Percentiles rank a stretch among this genome's conserved stretches.
These are phyloP conservation scores for Lutraria lutraria DNA, from an alignment of 2,888 invertebrate species.

Conservation along the genomic window DNA sequence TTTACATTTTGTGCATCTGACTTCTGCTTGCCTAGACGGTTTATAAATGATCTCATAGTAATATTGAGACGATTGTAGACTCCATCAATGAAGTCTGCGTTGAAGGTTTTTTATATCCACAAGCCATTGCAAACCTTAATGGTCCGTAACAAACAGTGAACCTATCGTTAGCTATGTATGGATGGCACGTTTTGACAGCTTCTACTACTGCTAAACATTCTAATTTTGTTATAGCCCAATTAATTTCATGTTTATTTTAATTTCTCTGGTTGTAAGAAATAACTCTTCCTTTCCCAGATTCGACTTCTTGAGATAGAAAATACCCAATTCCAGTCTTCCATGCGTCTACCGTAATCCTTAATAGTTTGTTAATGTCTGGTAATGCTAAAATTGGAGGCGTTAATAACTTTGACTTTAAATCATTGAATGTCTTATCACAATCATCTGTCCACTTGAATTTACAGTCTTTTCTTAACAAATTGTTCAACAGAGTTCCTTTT, in stretches of 20 bases:
- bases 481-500: slow-evolving; percentile 63
- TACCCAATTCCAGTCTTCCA: slow-evolving; percentile 57
- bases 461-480: slow-evolving; percentile 57
- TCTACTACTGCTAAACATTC: background rate
- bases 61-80: slow-evolving; percentile 49
- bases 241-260: background rate
- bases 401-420: slow-evolving; percentile 45
- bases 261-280: slow-evolving; percentile 28
- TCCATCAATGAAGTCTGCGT: slow-evolving; percentile 28
- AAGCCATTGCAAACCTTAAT: background rate
- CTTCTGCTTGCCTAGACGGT: background rate
- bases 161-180: background rate
- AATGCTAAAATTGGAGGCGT: slow-evolving; percentile 60
- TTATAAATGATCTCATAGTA: slow-evolving; percentile 55
- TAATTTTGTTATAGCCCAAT: background rate
- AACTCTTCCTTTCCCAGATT: slow-evolving; percentile 49
- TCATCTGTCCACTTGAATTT: slow-evolving; percentile 61
- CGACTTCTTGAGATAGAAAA: slow-evolving; percentile 49
- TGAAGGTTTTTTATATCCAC: background rate
- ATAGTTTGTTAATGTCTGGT: slow-evolving; percentile 52
- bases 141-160: background rate
- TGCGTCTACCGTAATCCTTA: slow-evolving; percentile 57
- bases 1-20: background rate
- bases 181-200: background rate
- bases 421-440: slow-evolving; percentile 55